These are phyloP conservation scores for Penaeus indicus DNA, from an alignment of 1,140 invertebrate genomes.

Conservation along the genomic window DNA sequence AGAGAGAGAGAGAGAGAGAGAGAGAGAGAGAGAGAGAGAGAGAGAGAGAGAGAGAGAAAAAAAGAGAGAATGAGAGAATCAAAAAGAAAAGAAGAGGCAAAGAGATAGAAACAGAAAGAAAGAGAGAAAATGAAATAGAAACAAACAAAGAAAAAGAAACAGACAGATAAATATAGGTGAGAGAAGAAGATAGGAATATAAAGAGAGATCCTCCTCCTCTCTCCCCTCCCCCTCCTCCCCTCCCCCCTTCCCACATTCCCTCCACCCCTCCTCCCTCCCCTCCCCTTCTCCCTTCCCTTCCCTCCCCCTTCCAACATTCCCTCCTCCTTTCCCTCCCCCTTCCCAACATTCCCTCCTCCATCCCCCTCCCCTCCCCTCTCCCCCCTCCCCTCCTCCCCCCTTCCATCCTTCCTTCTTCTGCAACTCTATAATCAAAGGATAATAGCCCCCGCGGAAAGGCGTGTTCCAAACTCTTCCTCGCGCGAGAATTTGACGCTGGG, in stretches of 20 bases:
- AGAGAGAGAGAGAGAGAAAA: not conserved
- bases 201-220: not conserved
- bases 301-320: not conserved
- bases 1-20: not conserved
- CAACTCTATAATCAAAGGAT: not conserved
- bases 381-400: not conserved
- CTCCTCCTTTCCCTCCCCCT: not conserved
- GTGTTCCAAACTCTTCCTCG: too few species aligned
- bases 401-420: not conserved
- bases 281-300: not conserved
- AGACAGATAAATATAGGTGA: not conserved
- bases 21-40: conserved; percentile 4
- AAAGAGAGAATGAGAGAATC: not conserved
- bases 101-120: conserved; percentile 28
- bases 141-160: not conserved
- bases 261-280: not conserved
- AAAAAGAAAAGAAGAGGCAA: not conserved
- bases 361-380: not conserved
- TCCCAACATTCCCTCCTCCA: not conserved
- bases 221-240: not conserved
- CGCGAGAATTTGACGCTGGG: too few species aligned
- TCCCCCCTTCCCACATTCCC: not conserved
- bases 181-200: not conserved
- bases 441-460: too few species aligned
- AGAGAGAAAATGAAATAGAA: not conserved